Conservation (phyloP, 2,888 invertebrate species). For the Eubasilissa splendida region DNA sequence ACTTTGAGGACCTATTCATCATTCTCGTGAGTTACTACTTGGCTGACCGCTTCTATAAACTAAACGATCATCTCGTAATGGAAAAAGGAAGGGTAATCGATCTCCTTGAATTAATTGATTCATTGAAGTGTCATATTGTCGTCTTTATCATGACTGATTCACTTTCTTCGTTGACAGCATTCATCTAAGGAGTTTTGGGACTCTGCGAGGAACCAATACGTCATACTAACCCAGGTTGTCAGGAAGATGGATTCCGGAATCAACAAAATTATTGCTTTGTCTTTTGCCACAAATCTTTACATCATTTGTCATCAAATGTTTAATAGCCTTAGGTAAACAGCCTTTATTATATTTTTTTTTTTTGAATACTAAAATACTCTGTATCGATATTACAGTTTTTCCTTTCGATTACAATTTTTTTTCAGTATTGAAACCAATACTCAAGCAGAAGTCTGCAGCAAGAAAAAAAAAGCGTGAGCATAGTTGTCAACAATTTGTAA, state of each 20-base stretch:
- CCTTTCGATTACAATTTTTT: no score
- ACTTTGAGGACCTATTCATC: conserved; percentile 81
- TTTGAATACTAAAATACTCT: no score
- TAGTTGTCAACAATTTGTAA: no score
- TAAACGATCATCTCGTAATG: conserved; percentile 71
- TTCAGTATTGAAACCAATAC: no score
- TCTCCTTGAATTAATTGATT: background rate
- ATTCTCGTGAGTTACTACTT: conserved; percentile 82
- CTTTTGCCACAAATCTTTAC: conserved; percentile 80
- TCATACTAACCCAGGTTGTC: conserved; percentile 75
- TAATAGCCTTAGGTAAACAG: conserved; percentile 75
- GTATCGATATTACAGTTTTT: no score
- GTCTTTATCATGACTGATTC: background rate
- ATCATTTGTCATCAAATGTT: conserved; percentile 83
- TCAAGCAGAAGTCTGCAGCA: no score
- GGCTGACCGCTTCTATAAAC: conserved; percentile 76
- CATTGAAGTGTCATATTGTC: background rate
- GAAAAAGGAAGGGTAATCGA: conserved; percentile 69
- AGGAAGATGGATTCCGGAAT: conserved; percentile 75
- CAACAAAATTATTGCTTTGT: conserved; percentile 76
- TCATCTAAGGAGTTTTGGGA: conserved; percentile 77
- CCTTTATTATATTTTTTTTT: no score
- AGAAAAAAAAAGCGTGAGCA: no score
- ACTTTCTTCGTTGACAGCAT: conserved; percentile 61
- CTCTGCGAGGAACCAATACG: conserved; percentile 77